phyloP scores from a whole-genome alignment of 2,113 vertebrate genomes.

The Micronisus gabar region DNA sequence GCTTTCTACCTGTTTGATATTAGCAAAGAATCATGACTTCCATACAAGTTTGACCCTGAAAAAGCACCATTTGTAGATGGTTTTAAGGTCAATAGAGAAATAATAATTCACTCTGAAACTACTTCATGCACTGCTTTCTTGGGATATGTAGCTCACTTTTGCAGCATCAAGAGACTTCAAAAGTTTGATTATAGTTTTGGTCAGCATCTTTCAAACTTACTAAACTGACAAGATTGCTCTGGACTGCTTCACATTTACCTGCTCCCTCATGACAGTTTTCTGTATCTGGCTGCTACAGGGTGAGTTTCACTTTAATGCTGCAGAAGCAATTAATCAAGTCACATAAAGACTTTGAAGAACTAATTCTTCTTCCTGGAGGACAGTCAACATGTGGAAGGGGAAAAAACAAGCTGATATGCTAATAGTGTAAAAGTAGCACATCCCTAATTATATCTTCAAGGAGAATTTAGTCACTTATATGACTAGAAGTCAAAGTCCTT shows the following conservation, averaged over 20 bases:
- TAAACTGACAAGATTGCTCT: not conserved
- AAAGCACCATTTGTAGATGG: not conserved
- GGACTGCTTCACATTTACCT: not conserved
- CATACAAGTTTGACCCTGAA: not conserved
- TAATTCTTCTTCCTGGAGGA: not conserved
- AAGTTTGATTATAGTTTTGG: not conserved
- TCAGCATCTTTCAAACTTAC: not conserved
- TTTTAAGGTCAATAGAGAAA: not conserved
- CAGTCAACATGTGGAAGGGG: not conserved
- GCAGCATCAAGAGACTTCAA: not conserved
- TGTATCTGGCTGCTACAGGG: not conserved
- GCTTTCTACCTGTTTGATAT: not conserved
- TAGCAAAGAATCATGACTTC: not conserved
- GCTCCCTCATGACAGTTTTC: not conserved
- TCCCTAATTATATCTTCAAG: not conserved
- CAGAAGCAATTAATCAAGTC: not conserved
- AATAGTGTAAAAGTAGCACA: not conserved
- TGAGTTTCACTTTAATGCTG: fast-evolving
- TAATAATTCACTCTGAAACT: not conserved
- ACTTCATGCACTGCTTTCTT: not conserved
- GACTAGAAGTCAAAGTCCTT: not conserved
- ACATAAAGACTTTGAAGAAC: fast-evolving
- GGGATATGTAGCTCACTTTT: not conserved
- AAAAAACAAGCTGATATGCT: not conserved
- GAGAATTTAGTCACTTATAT: not conserved